Evolutionary conservation across 2,797 vertebrate species (phyloP).

Genomic region (Alfaro cultratus): DNA sequence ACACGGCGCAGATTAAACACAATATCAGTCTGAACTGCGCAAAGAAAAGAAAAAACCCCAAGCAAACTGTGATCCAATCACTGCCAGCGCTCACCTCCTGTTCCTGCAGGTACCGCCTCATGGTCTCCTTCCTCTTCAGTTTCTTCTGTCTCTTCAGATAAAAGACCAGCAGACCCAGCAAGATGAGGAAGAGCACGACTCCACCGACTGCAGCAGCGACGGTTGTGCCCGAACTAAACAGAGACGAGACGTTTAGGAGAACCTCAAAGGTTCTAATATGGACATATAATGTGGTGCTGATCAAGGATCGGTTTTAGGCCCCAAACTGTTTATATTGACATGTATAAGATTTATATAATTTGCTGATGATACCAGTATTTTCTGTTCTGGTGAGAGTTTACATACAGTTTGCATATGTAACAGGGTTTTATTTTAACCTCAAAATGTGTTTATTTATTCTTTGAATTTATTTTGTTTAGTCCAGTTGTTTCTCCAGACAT

Average conservation of each 20-base stretch:
- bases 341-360: too few species aligned
- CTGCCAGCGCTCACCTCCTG: slow-evolving; percentile 83
- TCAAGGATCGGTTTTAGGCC: too few species aligned
- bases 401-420: too few species aligned
- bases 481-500: too few species aligned
- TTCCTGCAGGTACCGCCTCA: slow-evolving; percentile 91
- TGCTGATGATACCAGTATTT: too few species aligned
- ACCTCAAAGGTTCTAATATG: background rate
- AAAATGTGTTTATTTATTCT: too few species aligned
- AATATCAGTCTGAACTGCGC: background rate
- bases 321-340: too few species aligned
- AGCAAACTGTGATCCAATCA: background rate
- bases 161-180: slow-evolving; percentile 84
- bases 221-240: slow-evolving; percentile 86
- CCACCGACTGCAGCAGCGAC: slow-evolving; percentile 90
- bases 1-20: background rate
- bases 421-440: too few species aligned
- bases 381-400: too few species aligned
- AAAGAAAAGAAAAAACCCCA: background rate
- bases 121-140: slow-evolving; percentile 88
- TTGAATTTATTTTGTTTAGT: too few species aligned
- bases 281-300: too few species aligned
- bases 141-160: slow-evolving; percentile 87
- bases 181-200: slow-evolving; percentile 85
- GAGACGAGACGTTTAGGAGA: background rate